A percentile compares a stretch with the other conserved stretches of the same genome.
These are phyloP conservation scores for Styela clava DNA, from an alignment of 23 tunicate species.

Conservation along the genomic window DNA sequence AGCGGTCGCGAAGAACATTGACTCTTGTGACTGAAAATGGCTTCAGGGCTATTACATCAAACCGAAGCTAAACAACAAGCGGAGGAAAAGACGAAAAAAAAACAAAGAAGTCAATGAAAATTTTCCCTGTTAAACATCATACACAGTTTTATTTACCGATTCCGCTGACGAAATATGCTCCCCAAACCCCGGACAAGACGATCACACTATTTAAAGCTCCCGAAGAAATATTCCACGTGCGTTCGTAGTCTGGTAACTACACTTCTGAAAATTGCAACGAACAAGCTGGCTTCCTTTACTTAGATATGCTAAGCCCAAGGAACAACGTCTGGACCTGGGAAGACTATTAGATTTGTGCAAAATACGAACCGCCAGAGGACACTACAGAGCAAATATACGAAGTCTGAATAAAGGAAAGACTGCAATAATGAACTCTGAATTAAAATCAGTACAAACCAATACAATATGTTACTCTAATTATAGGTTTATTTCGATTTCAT, in stretches of 20 bases:
- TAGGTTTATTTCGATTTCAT: no score
- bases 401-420: background rate
- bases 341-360: background rate
- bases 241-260: constrained; percentile 1
- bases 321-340: background rate
- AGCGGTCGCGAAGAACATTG: no score
- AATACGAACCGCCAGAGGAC: constrained; percentile 2
- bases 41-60: no score
- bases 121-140: background rate
- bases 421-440: background rate
- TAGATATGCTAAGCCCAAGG: background rate
- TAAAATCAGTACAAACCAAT: no score
- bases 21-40: no score
- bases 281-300: background rate
- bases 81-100: background rate
- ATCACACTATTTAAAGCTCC: background rate
- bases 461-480: no score
- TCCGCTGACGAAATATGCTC: constrained; percentile 4
- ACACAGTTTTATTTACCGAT: constrained; percentile 11
- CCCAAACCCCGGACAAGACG: background rate
- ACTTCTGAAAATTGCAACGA: constrained; percentile 18
- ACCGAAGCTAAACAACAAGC: background rate
- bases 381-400: background rate
- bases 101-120: no score
- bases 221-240: background rate